These are phyloP conservation scores for Brassicogethes aeneus DNA, from an alignment of 2,888 invertebrate genomes.

Conservation along the genomic window DNA sequence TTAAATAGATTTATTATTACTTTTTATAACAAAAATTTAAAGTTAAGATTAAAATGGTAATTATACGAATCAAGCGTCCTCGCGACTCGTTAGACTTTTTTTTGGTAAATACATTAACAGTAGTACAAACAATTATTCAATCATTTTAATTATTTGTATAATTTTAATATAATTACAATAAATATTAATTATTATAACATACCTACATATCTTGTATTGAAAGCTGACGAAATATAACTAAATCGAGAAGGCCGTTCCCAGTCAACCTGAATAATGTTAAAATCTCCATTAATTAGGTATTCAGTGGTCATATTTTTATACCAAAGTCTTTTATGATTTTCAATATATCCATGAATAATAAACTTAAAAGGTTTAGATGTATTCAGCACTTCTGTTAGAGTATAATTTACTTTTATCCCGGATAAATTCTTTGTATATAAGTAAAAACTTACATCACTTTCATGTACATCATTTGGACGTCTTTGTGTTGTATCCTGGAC, in stretches of 20 bases:
- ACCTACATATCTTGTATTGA: constrained; percentile 25
- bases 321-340: constrained; percentile 33
- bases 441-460: background rate
- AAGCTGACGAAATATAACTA: constrained; percentile 29
- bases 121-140: too few species aligned
- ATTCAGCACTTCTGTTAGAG: constrained; percentile 19
- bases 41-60: too few species aligned
- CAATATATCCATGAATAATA: constrained; percentile 44
- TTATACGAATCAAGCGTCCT: too few species aligned
- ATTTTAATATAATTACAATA: background rate
- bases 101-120: too few species aligned
- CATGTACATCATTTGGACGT: background rate
- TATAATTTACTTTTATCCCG: constrained; percentile 17
- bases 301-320: constrained; percentile 33
- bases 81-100: too few species aligned
- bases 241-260: constrained; percentile 37
- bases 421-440: background rate
- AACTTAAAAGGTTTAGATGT: constrained; percentile 31
- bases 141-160: too few species aligned
- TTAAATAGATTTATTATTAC: too few species aligned
- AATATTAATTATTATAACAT: constrained; percentile 6
- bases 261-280: constrained; percentile 45
- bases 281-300: constrained; percentile 37
- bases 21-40: too few species aligned
- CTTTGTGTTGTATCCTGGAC: background rate